Base-by-base conservation (phyloP, 2,888 invertebrate genomes). In the Ichneumoninae sp. region DNA sequence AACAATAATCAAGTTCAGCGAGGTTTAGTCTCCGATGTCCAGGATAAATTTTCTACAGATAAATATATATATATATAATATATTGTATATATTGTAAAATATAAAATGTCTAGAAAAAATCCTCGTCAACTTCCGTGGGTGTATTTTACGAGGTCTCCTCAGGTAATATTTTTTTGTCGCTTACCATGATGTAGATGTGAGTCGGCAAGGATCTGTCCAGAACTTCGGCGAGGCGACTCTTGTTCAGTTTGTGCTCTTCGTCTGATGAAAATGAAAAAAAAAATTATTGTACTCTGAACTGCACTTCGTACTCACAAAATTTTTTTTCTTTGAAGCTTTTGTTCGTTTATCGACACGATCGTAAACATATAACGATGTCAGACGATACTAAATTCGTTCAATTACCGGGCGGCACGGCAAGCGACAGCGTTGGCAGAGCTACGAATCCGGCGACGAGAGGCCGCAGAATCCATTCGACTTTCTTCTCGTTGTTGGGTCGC, bases 381-480 rank as follows among this genome's bases (percentile, higher is more conserved):
- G 6, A 16, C 33, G 13, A 3, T 36, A 26, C 36, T 52, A 6
- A 79, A 82, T 78, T 13, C 6, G 5, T 54, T 60, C 26, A 80
- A 68, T 89, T 89, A 93, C 93, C 93, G 44, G 89, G 72, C 40
- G 94, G 91, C 87, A 95, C 94, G 80, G 94, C 93, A 60, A 96
- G 90, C 30, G 94, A 94, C 13, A 95, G 90, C 68, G 94, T 93
- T 52, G 96, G 96, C 88, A 96, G 93, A 47, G 94, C 93, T n/a
- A 96, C 95, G 80, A 95, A 94, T 57, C 96, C 96, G 30, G 96
- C 94, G 47, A 95, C 93, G 78, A 96, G 91, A 0, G 98, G 98
- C 89, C 97, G 97, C 83, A 98, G 94, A 91, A 97, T 97, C 94
- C 97, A 98, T 88, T 96, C 95, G 52, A 97, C 92, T 82, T 95